Conservation (phyloP, 2,888 invertebrate genomes). For the Strigamia transsilvanica region DNA sequence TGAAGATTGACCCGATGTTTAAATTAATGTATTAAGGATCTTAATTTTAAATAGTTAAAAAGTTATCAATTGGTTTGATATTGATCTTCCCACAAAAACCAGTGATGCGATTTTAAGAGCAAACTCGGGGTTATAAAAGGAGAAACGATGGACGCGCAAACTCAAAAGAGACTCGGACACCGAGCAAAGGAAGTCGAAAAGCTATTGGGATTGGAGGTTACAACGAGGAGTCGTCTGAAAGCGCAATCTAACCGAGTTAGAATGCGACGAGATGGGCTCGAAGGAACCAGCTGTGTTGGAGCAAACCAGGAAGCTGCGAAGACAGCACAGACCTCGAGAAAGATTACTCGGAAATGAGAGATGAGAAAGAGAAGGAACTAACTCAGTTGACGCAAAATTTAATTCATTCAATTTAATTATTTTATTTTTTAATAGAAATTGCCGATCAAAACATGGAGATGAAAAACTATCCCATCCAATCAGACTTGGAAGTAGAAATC, state of each 20-base stretch:
- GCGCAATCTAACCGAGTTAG: constrained; percentile 74
- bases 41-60: no score
- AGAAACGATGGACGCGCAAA: constrained; percentile 68
- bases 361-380: constrained; percentile 80
- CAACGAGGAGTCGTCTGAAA: constrained; percentile 86
- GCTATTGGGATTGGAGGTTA: constrained; percentile 87
- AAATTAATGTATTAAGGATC: no score
- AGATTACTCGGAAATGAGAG: constrained; percentile 75
- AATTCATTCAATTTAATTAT: not conserved
- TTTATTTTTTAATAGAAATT: constrained; percentile 52
- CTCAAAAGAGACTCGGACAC: constrained; percentile 80
- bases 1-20: no score
- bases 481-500: no score
- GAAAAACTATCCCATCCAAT: constrained; percentile 64
- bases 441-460: constrained; percentile 64
- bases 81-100: no score
- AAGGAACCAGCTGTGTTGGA: constrained; percentile 82
- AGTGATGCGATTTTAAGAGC: constrained; percentile 77
- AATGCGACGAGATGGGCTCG: constrained; percentile 74
- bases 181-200: constrained; percentile 90
- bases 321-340: constrained; percentile 76
- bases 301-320: constrained; percentile 76
- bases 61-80: no score
- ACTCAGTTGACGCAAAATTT: constrained; percentile 60
- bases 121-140: constrained; percentile 74